These are phyloP conservation scores for Pantherophis vulpinus DNA, from an alignment of 2,797 vertebrate species.

Conservation along the genomic window DNA sequence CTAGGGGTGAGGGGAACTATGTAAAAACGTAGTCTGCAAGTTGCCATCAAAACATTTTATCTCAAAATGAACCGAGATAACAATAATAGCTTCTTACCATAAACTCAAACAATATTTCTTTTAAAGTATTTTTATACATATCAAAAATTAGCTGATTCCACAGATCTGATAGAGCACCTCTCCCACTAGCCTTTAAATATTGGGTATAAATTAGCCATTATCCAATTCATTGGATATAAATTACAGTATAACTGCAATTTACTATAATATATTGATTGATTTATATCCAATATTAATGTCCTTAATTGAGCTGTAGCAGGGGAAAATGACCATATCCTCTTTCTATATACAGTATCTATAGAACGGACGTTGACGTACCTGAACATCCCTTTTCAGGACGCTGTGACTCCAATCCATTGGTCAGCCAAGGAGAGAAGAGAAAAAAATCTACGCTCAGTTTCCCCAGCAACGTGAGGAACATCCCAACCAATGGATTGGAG, in stretches of 20 bases:
- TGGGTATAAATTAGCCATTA: not conserved
- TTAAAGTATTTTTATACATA: not conserved
- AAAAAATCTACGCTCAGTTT: too few relatives aligned
- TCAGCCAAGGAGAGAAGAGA: too few relatives aligned
- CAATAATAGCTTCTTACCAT: not conserved
- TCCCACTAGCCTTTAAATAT: not conserved
- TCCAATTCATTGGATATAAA: not conserved
- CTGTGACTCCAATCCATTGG: too few relatives aligned
- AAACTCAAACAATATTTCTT: not conserved
- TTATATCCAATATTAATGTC: not conserved
- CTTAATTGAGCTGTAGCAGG: not conserved
- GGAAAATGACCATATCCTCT: not conserved
- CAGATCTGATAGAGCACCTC: not conserved
- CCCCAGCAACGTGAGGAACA: too few relatives aligned
- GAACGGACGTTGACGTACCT: too few relatives aligned
- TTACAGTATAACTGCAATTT: not conserved
- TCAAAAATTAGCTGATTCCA: not conserved
- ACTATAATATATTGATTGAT: not conserved
- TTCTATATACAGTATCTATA: not conserved
- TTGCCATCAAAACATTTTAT: not conserved
- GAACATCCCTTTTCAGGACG: too few relatives aligned
- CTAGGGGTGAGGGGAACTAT: not conserved
- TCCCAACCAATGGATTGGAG: too few relatives aligned
- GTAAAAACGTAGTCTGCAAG: too few relatives aligned
- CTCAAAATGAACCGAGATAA: not conserved